These are phyloP conservation scores for Lacerta agilis DNA, from an alignment of 2,797 vertebrate genomes.

Conservation along the genomic window DNA sequence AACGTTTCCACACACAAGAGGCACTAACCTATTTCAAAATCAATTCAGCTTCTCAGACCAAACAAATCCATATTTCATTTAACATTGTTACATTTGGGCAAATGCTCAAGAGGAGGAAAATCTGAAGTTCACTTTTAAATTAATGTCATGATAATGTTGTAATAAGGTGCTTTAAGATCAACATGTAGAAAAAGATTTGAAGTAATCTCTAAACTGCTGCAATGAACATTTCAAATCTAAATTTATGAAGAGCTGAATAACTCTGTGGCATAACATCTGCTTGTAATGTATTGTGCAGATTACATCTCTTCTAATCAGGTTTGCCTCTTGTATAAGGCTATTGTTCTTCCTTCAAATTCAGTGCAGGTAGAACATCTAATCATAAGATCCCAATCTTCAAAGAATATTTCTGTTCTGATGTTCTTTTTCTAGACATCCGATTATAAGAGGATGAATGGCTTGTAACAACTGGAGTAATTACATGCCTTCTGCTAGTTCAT, in stretches of 20 bases:
- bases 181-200: not conserved
- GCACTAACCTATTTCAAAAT: slow-evolving; percentile 5
- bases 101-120: not conserved
- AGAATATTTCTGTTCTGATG: slow-evolving; percentile 77
- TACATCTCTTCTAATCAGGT: slow-evolving; percentile 76
- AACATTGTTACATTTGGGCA: not conserved
- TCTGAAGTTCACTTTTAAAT: not conserved
- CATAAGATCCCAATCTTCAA: slow-evolving; percentile 77
- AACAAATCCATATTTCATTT: slow-evolving; percentile 4
- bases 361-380: slow-evolving; percentile 81
- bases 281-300: slow-evolving; percentile 64
- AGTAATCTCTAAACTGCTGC: slow-evolving; percentile 14
- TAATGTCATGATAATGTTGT: slow-evolving; percentile 29
- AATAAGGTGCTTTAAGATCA: slow-evolving; percentile 1
- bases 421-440: slow-evolving; percentile 80
- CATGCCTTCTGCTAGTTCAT: slow-evolving; percentile 76
- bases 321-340: slow-evolving; percentile 69
- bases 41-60: not conserved
- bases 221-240: not conserved
- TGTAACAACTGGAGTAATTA: slow-evolving; percentile 76
- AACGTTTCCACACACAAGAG: not conserved
- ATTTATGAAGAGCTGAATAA: slow-evolving; percentile 45
- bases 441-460: slow-evolving; percentile 78
- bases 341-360: slow-evolving; percentile 60
- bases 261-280: slow-evolving; percentile 63